phyloP scores from a whole-genome alignment of 2,797 vertebrate species.

The Dendrocincla fuliginosa region DNA sequence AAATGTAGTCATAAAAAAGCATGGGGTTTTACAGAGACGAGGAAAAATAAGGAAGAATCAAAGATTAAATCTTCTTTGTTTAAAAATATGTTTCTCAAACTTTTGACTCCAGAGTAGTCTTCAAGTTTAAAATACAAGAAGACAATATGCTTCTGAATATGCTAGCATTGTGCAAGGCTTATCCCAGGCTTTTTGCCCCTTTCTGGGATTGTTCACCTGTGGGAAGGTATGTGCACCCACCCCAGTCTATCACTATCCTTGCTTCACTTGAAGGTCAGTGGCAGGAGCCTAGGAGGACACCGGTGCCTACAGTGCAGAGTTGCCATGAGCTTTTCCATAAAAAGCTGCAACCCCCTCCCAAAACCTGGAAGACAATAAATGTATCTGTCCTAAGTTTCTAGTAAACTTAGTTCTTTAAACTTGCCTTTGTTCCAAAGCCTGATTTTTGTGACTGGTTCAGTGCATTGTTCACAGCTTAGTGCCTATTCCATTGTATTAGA shows the following conservation, averaged over 20 bases:
- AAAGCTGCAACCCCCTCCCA: neutral
- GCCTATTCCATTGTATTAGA: neutral
- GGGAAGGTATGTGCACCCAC: accelerated
- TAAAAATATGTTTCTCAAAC: neutral
- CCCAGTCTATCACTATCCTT: neutral
- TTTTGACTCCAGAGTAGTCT: neutral
- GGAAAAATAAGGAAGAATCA: neutral
- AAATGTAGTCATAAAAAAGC: neutral
- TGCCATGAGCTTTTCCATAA: neutral
- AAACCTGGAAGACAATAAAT: neutral
- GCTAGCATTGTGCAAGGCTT: neutral
- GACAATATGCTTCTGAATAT: neutral
- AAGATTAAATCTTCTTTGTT: neutral
- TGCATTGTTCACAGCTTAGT: neutral
- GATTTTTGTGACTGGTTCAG: neutral
- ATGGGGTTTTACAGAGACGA: neutral
- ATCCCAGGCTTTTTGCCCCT: neutral
- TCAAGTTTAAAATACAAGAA: neutral
- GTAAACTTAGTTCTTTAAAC: neutral
- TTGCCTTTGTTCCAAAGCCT: neutral
- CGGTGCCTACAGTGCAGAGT: neutral
- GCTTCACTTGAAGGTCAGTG: neutral
- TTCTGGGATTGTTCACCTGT: neutral
- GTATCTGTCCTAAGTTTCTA: neutral
- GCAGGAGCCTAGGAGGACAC: neutral